Conservation (phyloP, 2,888 invertebrate genomes). For the Pemphredon lugubris region DNA sequence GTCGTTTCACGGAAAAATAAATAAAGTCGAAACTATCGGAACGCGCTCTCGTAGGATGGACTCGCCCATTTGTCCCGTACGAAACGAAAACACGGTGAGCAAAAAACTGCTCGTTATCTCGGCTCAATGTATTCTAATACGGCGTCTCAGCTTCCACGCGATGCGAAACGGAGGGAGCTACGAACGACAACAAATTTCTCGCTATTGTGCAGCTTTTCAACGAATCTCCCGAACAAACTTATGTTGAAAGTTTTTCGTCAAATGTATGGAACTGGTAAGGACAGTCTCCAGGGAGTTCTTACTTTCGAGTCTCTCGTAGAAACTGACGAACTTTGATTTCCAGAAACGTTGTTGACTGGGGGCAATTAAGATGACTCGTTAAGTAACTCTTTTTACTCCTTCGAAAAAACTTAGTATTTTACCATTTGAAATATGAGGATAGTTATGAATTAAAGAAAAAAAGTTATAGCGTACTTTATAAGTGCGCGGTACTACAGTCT, state of each 20-base stretch:
- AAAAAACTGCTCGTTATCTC: slow-evolving; percentile 31
- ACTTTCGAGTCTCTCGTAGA: too few relatives aligned
- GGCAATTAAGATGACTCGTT: too few relatives aligned
- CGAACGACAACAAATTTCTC: slow-evolving; percentile 14
- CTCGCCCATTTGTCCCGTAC: slow-evolving; percentile 35
- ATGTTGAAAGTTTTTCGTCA: not conserved
- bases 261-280: not conserved
- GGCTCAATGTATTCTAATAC: slow-evolving; percentile 1
- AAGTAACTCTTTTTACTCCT: too few relatives aligned
- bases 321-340: too few relatives aligned
- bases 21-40: slow-evolving; percentile 18
- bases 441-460: too few relatives aligned
- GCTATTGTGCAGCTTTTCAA: not conserved
- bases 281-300: too few relatives aligned
- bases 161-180: slow-evolving; percentile 8
- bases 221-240: not conserved
- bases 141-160: not conserved
- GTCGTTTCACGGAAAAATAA: slow-evolving; percentile 36
- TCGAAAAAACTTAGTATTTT: too few relatives aligned
- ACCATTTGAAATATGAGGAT: too few relatives aligned
- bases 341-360: too few relatives aligned
- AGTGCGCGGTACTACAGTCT: too few relatives aligned
- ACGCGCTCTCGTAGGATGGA: slow-evolving; percentile 22
- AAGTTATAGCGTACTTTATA: too few relatives aligned
- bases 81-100: slow-evolving; percentile 38